Conservation (phyloP, 2,113 vertebrate species). For the Pteruthius melanotis region DNA sequence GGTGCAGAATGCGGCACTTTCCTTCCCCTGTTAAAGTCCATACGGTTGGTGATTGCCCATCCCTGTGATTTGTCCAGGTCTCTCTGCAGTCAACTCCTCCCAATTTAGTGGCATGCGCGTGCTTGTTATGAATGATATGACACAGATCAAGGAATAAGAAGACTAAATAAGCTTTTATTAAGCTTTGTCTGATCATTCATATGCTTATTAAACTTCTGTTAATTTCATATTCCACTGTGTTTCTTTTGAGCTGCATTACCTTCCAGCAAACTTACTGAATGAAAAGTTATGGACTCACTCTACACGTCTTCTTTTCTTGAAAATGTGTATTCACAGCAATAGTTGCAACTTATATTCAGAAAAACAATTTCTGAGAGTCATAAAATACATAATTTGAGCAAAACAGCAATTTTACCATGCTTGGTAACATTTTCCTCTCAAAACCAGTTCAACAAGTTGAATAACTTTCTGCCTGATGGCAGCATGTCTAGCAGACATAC, state of each 20-base stretch:
- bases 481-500: background rate
- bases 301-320: background rate
- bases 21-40: background rate
- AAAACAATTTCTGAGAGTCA: background rate
- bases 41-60: rapidly evolving
- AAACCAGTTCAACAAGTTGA: background rate
- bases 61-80: background rate
- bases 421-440: background rate
- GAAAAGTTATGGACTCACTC: background rate
- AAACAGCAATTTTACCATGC: background rate
- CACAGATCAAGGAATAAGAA: background rate
- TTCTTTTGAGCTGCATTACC: background rate
- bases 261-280: background rate
- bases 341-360: background rate
- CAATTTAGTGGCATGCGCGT: background rate
- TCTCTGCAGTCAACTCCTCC: background rate
- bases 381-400: background rate
- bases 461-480: background rate
- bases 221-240: background rate
- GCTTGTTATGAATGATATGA: background rate
- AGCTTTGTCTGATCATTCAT: background rate
- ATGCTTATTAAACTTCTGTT: background rate
- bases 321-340: background rate
- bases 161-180: background rate
- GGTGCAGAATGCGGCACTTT: rapidly evolving